Percentiles rank a stretch among this genome's conserved stretches.
Evolutionary conservation across 2,797 vertebrate species (phyloP).

Genomic region (Lithobates sylvaticus): DNA sequence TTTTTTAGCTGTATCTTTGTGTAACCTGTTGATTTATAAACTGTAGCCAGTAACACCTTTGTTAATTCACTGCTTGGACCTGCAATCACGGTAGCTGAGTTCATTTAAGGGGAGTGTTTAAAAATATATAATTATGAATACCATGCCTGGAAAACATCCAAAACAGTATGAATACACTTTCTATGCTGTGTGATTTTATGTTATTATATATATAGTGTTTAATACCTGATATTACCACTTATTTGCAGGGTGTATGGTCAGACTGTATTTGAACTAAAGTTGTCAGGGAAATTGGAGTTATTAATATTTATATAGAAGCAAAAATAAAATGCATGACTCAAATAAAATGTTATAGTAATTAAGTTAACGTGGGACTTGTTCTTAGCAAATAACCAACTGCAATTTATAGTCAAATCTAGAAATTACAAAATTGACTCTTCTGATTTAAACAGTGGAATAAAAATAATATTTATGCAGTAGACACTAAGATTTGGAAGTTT

Average conservation of each 20-base stretch:
- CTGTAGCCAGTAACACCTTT: conserved; percentile 22
- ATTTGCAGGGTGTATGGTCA: not conserved
- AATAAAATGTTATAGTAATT: not conserved
- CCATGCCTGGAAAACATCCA: conserved; percentile 4
- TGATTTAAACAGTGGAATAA: not conserved
- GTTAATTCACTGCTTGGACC: conserved; percentile 18
- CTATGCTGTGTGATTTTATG: not conserved
- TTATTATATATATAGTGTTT: conserved; percentile 6
- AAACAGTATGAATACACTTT: not conserved
- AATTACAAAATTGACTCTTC: not conserved
- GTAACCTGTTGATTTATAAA: conserved; percentile 27
- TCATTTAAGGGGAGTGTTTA: conserved; percentile 31
- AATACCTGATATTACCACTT: conserved; percentile 11
- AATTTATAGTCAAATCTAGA: not conserved
- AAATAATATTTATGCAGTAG: not conserved
- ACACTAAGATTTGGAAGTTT: not conserved
- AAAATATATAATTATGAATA: conserved; percentile 41
- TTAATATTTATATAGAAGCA: not conserved
- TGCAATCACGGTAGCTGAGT: conserved; percentile 2
- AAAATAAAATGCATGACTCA: not conserved
- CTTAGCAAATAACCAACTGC: not conserved
- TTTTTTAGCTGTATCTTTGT: conserved; percentile 12
- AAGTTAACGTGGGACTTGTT: not conserved
- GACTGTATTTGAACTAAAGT: conserved; percentile 12
- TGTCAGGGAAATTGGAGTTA: not conserved